These are phyloP conservation scores for Hystrix cristata DNA, from an alignment of 2,113 vertebrate species.

Conservation along the genomic window DNA sequence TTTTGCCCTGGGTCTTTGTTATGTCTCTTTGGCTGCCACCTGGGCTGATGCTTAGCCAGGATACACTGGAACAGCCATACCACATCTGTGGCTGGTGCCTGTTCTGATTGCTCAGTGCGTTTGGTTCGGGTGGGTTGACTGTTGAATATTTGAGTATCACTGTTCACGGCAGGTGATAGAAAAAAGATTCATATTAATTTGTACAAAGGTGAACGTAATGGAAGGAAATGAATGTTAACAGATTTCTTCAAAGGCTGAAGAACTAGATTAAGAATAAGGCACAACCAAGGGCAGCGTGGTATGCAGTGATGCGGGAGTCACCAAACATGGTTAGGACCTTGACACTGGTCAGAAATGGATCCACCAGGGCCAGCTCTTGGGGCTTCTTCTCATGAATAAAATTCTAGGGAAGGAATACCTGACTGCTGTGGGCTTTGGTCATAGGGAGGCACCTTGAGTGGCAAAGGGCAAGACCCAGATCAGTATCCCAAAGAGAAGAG, in stretches of 20 bases:
- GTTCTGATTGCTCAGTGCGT: background rate
- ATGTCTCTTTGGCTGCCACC: background rate
- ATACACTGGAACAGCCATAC: background rate
- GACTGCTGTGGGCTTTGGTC: too few species aligned
- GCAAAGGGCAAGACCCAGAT: background rate
- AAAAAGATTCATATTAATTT: background rate
- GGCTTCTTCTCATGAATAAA: background rate
- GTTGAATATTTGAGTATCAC: conserved; percentile 24
- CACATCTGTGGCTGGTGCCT: background rate
- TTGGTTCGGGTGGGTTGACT: background rate
- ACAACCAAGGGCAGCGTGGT: background rate
- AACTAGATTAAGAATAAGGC: background rate
- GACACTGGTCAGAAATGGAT: background rate
- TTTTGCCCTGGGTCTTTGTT: background rate
- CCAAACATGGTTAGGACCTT: background rate
- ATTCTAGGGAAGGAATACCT: background rate
- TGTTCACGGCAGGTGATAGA: background rate
- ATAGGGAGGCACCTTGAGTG: background rate
- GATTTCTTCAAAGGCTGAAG: background rate
- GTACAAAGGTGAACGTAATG: background rate
- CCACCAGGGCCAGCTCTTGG: background rate
- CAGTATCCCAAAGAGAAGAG: conserved; percentile 2
- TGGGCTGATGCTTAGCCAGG: background rate
- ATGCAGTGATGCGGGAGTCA: rapidly evolving
- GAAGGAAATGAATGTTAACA: background rate